Conservation (phyloP, 2,113 vertebrate genomes). For the Fukomys damarensis region DNA sequence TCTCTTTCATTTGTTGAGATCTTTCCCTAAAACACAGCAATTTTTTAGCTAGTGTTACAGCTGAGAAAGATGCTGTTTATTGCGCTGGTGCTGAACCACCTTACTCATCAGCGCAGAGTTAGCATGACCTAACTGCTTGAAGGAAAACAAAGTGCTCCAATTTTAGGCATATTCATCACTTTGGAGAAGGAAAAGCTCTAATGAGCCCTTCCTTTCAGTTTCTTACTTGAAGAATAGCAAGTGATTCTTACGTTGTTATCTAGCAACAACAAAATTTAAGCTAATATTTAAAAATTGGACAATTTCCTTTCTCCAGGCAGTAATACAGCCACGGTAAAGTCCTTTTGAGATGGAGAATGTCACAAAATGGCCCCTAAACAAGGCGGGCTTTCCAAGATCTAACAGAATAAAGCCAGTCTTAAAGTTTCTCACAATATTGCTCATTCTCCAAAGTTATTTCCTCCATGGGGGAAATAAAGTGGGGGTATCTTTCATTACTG, state of each 20-base stretch:
- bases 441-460: constrained; percentile 69
- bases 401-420: constrained; percentile 53
- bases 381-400: constrained; percentile 29
- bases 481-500: constrained; percentile 25
- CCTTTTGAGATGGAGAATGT: not conserved
- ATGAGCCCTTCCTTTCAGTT: constrained; percentile 31
- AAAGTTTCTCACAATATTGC: constrained; percentile 35
- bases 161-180: constrained; percentile 21
- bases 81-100: not conserved
- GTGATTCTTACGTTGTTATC: constrained; percentile 40
- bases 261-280: constrained; percentile 12
- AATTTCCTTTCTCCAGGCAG: not conserved
- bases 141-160: constrained; percentile 31
- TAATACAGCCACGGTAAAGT: not conserved
- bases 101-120: not conserved
- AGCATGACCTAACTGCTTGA: not conserved
- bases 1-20: not conserved
- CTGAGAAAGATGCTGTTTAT: not conserved
- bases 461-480: constrained; percentile 12
- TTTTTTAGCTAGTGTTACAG: not conserved
- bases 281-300: constrained; percentile 20
- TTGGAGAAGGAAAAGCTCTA: not conserved
- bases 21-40: not conserved
- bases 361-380: not conserved
- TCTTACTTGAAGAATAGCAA: constrained; percentile 57